A percentile compares a stretch with the other conserved stretches of the same genome.
phyloP scores from a whole-genome alignment of 2,797 vertebrate genomes.

The Poecilia gillii region DNA sequence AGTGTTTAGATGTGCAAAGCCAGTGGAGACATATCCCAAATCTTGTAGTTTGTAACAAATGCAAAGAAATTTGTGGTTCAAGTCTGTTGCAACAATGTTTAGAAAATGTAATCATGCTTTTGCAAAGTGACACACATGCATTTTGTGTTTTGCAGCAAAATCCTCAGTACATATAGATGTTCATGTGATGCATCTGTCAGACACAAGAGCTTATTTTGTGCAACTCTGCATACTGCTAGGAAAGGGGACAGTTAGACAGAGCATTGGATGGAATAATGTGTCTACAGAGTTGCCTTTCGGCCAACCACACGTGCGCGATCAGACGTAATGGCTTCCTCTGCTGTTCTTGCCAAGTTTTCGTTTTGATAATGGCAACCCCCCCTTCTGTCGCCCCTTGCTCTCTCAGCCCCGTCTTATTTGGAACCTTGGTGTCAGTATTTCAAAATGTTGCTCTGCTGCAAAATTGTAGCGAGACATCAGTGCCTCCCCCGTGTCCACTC shows the following conservation, averaged over 20 bases:
- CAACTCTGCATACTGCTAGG: constrained; percentile 9
- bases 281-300: constrained; percentile 29
- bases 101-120: constrained; percentile 34
- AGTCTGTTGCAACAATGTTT: background rate
- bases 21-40: background rate
- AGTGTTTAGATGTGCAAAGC: background rate
- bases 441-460: constrained; percentile 65
- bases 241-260: constrained; percentile 18
- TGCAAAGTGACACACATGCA: constrained; percentile 25
- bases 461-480: constrained; percentile 59
- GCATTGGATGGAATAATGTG: constrained; percentile 23
- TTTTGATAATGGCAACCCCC: constrained; percentile 35
- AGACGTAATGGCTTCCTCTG: constrained; percentile 38
- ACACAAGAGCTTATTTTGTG: constrained; percentile 24
- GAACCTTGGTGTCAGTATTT: constrained; percentile 55
- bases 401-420: constrained; percentile 42
- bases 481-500: constrained; percentile 63
- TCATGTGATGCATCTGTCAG: constrained; percentile 27
- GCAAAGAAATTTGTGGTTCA: background rate
- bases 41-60: background rate
- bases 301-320: constrained; percentile 26
- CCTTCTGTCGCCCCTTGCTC: constrained; percentile 3
- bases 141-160: constrained; percentile 26
- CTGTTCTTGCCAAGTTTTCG: constrained; percentile 54
- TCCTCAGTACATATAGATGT: constrained; percentile 9